phyloP scores from a whole-genome alignment of 2,797 vertebrate genomes.

The Saxicola maurus region DNA sequence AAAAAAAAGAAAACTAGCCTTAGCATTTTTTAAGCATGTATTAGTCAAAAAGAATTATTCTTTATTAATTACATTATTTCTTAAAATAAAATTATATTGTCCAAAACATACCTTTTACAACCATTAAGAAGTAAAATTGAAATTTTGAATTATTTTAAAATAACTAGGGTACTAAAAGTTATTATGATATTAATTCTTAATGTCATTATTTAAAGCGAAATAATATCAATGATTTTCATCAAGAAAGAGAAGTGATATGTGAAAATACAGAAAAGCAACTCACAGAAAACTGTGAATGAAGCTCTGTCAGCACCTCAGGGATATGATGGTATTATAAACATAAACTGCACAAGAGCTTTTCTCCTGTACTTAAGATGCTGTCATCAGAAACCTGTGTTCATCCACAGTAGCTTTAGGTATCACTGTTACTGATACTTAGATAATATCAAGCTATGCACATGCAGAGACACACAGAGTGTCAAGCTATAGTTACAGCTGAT shows the following conservation, averaged over 20 bases:
- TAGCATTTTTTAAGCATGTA: not conserved
- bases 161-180: not conserved
- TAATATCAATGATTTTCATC: not conserved
- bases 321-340: not conserved
- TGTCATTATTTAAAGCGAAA: not conserved
- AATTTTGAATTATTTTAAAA: not conserved
- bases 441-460: conserved; percentile 2
- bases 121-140: not conserved
- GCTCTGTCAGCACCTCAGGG: not conserved
- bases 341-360: conserved; percentile 3
- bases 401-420: not conserved
- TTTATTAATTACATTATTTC: not conserved
- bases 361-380: conserved; percentile 1
- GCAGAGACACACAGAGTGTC: not conserved
- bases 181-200: not conserved
- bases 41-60: not conserved
- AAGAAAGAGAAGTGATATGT: not conserved
- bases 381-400: conserved; percentile 36
- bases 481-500: not conserved
- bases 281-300: not conserved
- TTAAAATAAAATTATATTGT: not conserved
- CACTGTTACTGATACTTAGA: not conserved
- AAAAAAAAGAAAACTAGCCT: not conserved
- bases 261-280: not conserved
- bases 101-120: not conserved